A percentile compares a stretch with the other conserved stretches of the same genome.
These are phyloP conservation scores for Cephus cinctus DNA, from an alignment of 1,140 invertebrate species.

Conservation along the genomic window DNA sequence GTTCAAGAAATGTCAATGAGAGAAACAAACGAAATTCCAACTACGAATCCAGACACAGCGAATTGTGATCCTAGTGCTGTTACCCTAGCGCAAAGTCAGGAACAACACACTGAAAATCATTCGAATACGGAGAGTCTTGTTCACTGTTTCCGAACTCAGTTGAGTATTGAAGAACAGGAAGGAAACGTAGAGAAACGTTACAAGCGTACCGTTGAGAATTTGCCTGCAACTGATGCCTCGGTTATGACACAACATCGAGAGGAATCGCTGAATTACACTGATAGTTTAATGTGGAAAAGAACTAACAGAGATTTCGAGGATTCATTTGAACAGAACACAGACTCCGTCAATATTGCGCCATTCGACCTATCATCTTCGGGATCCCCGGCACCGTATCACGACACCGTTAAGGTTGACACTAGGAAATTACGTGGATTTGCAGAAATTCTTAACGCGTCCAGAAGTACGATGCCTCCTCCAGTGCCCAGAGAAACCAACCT, in stretches of 20 bases:
- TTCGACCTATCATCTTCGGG: too few relatives aligned
- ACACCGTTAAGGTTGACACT: not conserved
- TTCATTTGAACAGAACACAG: slow-evolving; percentile 7
- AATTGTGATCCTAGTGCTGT: slow-evolving; percentile 15
- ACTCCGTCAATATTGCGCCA: not conserved
- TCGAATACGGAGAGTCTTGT: slow-evolving; percentile 34
- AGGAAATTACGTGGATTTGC: too few relatives aligned
- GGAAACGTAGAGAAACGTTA: slow-evolving; percentile 45
- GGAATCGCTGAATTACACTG: too few relatives aligned
- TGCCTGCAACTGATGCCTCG: too few relatives aligned
- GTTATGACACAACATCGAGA: too few relatives aligned
- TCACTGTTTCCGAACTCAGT: slow-evolving; percentile 38
- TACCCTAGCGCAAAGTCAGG: slow-evolving; percentile 7
- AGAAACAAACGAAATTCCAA: slow-evolving; percentile 6
- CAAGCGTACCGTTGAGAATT: slow-evolving; percentile 33
- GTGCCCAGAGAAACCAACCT: slow-evolving; percentile 10
- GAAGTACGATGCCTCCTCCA: not conserved
- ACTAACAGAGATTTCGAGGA: slow-evolving; percentile 19
- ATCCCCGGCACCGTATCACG: too few relatives aligned
- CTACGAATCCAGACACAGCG: not conserved
- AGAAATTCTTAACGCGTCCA: too few relatives aligned
- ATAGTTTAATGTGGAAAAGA: too few relatives aligned
- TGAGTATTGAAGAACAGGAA: slow-evolving; percentile 41
- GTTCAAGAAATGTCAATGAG: slow-evolving; percentile 16
- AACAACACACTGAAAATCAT: slow-evolving; percentile 11